These are phyloP conservation scores for Callopanchax toddi DNA, from an alignment of 2,113 vertebrate genomes.

Conservation along the genomic window DNA sequence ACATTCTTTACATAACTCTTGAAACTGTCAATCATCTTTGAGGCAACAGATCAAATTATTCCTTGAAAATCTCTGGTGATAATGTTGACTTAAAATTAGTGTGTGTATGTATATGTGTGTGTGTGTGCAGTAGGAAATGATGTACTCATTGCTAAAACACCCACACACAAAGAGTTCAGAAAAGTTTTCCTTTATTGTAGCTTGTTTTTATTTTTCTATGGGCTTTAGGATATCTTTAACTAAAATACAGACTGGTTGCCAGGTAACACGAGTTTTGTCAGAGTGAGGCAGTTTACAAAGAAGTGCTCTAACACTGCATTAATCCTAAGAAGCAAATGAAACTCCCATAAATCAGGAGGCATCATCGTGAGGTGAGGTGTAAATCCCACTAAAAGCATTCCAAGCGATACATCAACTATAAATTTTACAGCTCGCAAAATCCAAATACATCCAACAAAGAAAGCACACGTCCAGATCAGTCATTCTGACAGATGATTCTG, in stretches of 20 bases:
- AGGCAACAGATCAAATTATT: constrained; percentile 24
- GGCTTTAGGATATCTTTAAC: constrained; percentile 43
- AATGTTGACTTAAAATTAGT: constrained; percentile 24
- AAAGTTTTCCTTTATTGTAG: constrained; percentile 50
- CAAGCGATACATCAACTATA: not conserved
- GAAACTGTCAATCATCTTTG: constrained; percentile 6
- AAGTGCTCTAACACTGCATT: constrained; percentile 43
- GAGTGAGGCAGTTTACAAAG: constrained; percentile 39
- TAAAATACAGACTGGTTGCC: constrained; percentile 64
- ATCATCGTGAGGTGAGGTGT: constrained; percentile 19
- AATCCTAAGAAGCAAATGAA: constrained; percentile 30
- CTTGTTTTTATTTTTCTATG: constrained; percentile 37
- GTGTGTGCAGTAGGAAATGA: constrained; percentile 33
- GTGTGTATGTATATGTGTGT: constrained; percentile 18
- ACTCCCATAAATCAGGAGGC: constrained; percentile 16
- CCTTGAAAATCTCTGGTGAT: constrained; percentile 1
- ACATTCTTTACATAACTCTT: no score
- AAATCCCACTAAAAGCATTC: constrained; percentile 7
- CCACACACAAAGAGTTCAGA: constrained; percentile 59
- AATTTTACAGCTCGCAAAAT: constrained; percentile 17
- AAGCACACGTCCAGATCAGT: constrained; percentile 48
- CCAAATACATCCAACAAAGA: constrained; percentile 18
- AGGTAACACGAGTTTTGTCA: constrained; percentile 61
- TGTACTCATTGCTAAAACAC: constrained; percentile 57
- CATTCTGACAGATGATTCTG: constrained; percentile 50